Evolutionary conservation across 2,888 invertebrate genomes (phyloP), one percentile per base, ranked within the genome.

Genomic region (Microctonus aethiopoides): DNA sequence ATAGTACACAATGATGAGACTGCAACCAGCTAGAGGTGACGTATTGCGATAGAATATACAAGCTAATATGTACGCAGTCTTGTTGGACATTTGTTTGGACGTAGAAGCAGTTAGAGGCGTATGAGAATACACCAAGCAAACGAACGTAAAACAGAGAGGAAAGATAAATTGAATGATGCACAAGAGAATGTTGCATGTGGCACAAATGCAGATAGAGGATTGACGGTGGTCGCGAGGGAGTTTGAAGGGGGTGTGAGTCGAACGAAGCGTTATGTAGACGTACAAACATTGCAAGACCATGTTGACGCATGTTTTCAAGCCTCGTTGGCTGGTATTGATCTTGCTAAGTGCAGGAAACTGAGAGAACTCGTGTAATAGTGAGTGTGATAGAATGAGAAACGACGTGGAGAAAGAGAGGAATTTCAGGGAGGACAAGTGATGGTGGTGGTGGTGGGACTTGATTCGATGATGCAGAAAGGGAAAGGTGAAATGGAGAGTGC

Each of bases 241-340:
- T 16, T 52, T 57, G 71, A 36, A 60, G 62, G 39, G 39, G 66
- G 67, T 68, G 72, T 51, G 73, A 72, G 77, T 76, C 79, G 79
- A 77, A 77, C 80, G 79, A 80, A 82, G 83, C 84, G 84, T 85
- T 84, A 87, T 87, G 86, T 87, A 86, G 85, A 86, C 87, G 87
- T 85, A 85, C 87, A 87, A 87, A 86, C 85, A 87, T 85, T 85
- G 83, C 83, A 86, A 86, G 86, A 85, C 85, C 85, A 83, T 89
- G 89, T 89, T 89, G 89, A 89, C 89, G 89, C 89, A 89, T 89
- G 89, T 89, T 89, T 89, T 89, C 89, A 89, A 88, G 89, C 88
- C 87, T 89, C 89, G 89, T 88, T 89, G 89, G 86, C 86, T 87
- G 86, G 88, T 89, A 89, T 89, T 89, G 89, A 89, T 89, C 89